Conservation (phyloP, 1,140 invertebrate species). For the Tetraneura akinire region DNA sequence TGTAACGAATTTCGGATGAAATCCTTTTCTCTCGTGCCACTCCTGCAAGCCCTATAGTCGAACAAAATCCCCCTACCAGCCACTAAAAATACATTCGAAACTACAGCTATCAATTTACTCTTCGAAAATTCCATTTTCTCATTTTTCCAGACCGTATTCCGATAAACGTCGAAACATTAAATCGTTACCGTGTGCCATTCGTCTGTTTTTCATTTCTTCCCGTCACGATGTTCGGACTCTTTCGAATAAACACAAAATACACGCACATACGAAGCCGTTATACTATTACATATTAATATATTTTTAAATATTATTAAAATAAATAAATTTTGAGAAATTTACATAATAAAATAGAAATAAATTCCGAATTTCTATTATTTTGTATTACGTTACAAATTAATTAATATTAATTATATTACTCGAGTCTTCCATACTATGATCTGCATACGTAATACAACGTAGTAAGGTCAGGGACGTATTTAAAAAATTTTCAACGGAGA, state of each 20-base stretch:
- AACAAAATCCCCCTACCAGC: not conserved
- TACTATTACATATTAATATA: too few relatives aligned
- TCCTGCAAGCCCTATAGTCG: too few relatives aligned
- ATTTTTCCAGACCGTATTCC: not conserved
- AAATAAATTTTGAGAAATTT: too few relatives aligned
- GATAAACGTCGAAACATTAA: constrained; percentile 15
- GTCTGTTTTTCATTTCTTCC: not conserved
- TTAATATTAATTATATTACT: too few relatives aligned
- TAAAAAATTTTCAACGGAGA: too few relatives aligned
- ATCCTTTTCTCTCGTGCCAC: not conserved
- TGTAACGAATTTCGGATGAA: constrained; percentile 44
- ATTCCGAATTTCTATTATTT: constrained; percentile 4
- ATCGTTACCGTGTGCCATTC: not conserved
- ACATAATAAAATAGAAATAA: too few relatives aligned
- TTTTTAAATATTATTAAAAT: too few relatives aligned
- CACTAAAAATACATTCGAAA: constrained; percentile 4
- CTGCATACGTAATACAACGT: too few relatives aligned
- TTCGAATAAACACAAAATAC: not conserved
- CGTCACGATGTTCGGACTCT: too few relatives aligned
- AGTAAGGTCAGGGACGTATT: too few relatives aligned
- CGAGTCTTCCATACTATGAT: too few relatives aligned
- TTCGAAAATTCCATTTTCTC: not conserved
- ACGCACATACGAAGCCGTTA: not conserved
- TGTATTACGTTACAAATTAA: not conserved
- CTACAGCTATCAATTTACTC: constrained; percentile 34